Conservation (phyloP, 2,113 vertebrate genomes). For the Psilopogon haemacephalus region DNA sequence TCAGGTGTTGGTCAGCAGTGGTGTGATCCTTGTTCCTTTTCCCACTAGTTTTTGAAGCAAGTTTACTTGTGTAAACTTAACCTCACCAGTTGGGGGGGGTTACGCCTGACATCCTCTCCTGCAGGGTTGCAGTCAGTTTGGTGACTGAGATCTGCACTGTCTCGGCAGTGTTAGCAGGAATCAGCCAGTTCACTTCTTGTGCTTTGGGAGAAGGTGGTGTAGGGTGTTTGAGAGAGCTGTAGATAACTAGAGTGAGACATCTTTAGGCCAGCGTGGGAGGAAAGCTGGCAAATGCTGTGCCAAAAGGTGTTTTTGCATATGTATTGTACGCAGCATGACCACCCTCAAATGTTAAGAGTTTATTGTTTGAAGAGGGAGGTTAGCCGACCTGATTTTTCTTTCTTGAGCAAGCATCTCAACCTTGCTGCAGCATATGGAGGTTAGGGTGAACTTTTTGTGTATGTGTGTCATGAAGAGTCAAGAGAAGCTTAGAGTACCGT, state of each 20-base stretch:
- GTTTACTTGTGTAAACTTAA: background rate
- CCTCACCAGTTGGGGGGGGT: background rate
- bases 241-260: background rate
- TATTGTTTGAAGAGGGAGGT: background rate
- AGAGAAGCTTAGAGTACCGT: background rate
- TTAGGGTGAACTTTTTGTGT: background rate
- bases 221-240: rapidly evolving
- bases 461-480: background rate
- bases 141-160: background rate
- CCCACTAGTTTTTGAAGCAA: rapidly evolving
- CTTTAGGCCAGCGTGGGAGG: background rate
- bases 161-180: background rate
- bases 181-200: background rate
- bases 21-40: background rate
- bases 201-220: background rate
- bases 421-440: background rate
- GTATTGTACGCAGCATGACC: background rate
- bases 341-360: background rate
- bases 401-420: background rate
- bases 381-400: background rate
- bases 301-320: background rate
- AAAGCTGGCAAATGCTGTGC: background rate
- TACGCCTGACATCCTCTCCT: background rate
- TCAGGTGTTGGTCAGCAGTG: background rate
- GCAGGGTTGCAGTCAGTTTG: background rate